Conservation (phyloP, 30 jellyfish, hydroid and myxozoan species). For the Rhopilema esculentum region DNA sequence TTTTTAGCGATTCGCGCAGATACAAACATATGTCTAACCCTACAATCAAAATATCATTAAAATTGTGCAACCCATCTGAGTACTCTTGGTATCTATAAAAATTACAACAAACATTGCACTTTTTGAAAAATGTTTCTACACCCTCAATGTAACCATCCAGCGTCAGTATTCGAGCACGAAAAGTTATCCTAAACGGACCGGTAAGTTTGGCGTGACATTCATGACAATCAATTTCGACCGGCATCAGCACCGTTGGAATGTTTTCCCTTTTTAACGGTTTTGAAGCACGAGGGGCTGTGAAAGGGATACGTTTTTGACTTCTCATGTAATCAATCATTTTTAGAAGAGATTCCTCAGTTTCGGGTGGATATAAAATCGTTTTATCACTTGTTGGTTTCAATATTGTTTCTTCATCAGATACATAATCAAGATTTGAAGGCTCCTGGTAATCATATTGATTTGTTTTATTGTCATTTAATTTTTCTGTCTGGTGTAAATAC, state of each 20-base stretch:
- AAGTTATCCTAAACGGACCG: slow-evolving; percentile 13
- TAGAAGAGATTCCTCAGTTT: background rate
- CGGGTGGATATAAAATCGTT: background rate
- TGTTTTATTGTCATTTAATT: background rate
- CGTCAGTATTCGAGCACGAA: background rate
- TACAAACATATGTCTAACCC: slow-evolving; percentile 8
- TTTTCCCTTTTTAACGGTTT: background rate
- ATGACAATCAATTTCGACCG: background rate
- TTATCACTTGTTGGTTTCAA: background rate
- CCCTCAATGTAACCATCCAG: background rate
- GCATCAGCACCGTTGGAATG: background rate
- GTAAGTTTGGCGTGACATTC: background rate
- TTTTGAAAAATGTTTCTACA: slow-evolving; percentile 4
- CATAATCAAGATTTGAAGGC: background rate
- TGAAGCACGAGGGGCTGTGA: background rate
- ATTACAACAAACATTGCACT: background rate
- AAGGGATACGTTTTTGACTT: background rate
- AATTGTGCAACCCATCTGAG: background rate
- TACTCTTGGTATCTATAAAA: background rate
- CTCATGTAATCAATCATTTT: background rate
- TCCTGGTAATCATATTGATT: background rate
- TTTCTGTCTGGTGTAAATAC: slow-evolving; percentile 32
- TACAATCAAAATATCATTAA: background rate
- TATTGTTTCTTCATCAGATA: background rate
- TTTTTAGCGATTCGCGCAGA: slow-evolving; percentile 11